A percentile compares a stretch with the other conserved stretches of the same genome.
Conservation (phyloP, 1,140 invertebrate species). For the Lerema accius region DNA sequence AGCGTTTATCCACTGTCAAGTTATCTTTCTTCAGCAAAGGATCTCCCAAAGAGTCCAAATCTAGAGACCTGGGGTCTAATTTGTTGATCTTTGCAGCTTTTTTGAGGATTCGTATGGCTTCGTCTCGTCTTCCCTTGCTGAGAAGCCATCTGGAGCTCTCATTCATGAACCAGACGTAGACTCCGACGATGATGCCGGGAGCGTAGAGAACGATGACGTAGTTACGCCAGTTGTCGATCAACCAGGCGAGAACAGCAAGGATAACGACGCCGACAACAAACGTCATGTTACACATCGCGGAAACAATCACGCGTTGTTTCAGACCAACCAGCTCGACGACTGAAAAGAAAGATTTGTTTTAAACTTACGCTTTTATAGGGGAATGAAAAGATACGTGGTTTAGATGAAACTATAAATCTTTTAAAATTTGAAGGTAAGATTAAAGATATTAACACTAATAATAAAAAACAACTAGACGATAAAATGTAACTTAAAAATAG, state of each 20-base stretch:
- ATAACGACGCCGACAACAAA: constrained; percentile 89
- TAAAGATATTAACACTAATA: too few relatives aligned
- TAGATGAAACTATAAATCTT: too few relatives aligned
- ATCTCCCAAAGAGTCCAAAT: constrained; percentile 78
- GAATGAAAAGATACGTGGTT: too few relatives aligned
- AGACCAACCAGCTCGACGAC: constrained; percentile 73
- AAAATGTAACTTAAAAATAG: too few relatives aligned
- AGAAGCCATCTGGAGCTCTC: constrained; percentile 93
- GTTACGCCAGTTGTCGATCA: constrained; percentile 87
- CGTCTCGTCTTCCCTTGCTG: constrained; percentile 87
- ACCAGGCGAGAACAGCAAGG: constrained; percentile 87
- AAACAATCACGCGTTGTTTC: constrained; percentile 73
- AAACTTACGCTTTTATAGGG: too few relatives aligned
- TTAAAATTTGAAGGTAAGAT: too few relatives aligned
- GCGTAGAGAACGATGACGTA: constrained; percentile 87
- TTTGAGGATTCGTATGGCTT: constrained; percentile 87
- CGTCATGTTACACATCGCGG: constrained; percentile 80
- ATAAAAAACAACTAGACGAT: too few relatives aligned
- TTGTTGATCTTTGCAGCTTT: constrained; percentile 89
- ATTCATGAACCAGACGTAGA: constrained; percentile 93
- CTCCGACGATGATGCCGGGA: constrained; percentile 86
- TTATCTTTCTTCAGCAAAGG: constrained; percentile 68
- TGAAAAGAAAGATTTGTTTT: constrained; percentile 41
- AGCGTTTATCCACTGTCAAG: constrained; percentile 59
- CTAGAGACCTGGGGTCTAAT: constrained; percentile 82